Conservation (phyloP, 92 coral and sea anemone species). For the Zoanthus sansibaricus region DNA sequence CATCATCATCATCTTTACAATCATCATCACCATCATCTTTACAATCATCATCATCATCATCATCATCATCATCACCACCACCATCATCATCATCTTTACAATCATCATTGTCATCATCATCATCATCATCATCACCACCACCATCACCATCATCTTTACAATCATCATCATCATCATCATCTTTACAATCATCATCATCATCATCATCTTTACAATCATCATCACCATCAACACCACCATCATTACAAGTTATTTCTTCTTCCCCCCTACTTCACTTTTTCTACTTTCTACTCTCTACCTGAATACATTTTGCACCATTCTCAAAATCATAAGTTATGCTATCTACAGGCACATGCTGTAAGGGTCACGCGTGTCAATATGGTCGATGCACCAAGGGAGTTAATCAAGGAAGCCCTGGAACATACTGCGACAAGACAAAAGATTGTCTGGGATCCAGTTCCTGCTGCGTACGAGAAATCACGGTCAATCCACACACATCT, state of each 20-base stretch:
- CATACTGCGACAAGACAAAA: slow-evolving; percentile 84
- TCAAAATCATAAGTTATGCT: not conserved
- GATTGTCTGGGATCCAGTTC: slow-evolving; percentile 80
- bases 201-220: no score
- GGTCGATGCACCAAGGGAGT: slow-evolving; percentile 87
- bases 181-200: no score
- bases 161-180: no score
- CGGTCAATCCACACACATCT: slow-evolving; percentile 79
- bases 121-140: no score
- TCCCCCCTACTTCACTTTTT: not conserved
- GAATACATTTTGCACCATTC: no score
- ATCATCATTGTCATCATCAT: no score
- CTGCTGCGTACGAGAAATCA: slow-evolving; percentile 87
- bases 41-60: not conserved
- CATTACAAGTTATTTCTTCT: no score
- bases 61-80: no score
- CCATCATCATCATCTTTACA: no score
- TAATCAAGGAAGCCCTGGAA: slow-evolving; percentile 82
- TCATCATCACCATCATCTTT: not conserved
- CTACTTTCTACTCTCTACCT: not conserved
- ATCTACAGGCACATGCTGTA: slow-evolving; percentile 80
- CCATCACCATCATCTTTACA: no score
- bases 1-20: not conserved
- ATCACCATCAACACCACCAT: no score
- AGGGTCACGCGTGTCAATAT: slow-evolving; percentile 80